Base-by-base conservation (phyloP, 2,797 vertebrate species). In the Aldrovandia affinis region DNA sequence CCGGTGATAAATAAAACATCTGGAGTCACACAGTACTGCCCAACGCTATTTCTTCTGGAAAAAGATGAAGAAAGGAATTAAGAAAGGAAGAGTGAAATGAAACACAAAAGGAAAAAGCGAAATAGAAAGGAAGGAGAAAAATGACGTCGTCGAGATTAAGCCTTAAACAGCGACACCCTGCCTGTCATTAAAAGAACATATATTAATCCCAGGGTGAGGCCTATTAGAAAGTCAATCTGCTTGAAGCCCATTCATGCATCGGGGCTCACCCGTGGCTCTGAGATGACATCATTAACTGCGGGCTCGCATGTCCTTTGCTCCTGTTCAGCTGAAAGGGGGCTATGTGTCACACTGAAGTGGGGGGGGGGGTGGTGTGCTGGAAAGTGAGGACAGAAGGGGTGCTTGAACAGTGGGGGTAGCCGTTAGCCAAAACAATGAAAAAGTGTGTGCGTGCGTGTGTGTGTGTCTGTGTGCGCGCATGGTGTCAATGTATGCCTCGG, bases 141-240 rank as follows among this genome's bases (percentile, higher is more conserved):
- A 18, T 18, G 12, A 79, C 5, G 9, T 36, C 0, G 28, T 42
- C n/a, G 50, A 81, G 83, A 85, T 84, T 77, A 81, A 36, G 59
- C 84, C 84, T 79, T 39, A 44, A 78, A 85, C 65, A 44, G 36
- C 2, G n/a, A 70, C 85, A 83, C 82, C 68, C 44, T 39, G 70
- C 73, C 30, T 28, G 75, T 50, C 6, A 42, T 65, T 57, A 84
- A 87, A 70, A 86, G 59, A 50, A 86, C 65, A 81, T 61, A 81
- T 81, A 79, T 86, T 81, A 89, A 86, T 89, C 85, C 57, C 82
- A 55, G 84, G 83, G 73, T 42, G 82, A 88, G 86, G 83, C 80
- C 86, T 86, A 80, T 83, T 88, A 87, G 87, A 90, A 87, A 87
- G 86, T 84, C 86, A 89, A 88, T 88, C 90, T 88, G 88, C 77